Evolutionary conservation across 2,113 vertebrate genomes (phyloP), one percentile per base, ranked within the genome.

Genomic region (Pseudorhombus dupliciocellatus): DNA sequence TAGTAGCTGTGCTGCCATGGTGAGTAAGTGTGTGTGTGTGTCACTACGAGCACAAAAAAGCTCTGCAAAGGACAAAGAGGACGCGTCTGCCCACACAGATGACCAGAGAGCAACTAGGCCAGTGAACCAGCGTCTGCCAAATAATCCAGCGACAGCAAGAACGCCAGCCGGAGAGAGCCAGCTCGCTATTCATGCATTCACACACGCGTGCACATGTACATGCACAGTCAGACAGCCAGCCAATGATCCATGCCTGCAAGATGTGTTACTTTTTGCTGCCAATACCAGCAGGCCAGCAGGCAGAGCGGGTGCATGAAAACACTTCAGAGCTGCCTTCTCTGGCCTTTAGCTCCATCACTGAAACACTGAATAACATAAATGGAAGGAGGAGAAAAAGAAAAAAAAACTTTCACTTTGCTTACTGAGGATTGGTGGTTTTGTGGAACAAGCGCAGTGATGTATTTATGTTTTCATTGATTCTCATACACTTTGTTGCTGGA

Each of bases 241-340:
- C 81, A 80, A 79, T 15, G 31, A 78, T 69, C 75, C 72, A 80
- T 84, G 86, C 74, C 71, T 79, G 66, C 74, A 82, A 70, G 79
- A 87, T 87, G 77, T 81, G 87, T 85, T 79, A 83, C 53, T 87
- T 84, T 85, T 69, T 71, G 63, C 72, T 89, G 87, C 84, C 88
- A 92, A 88, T 63, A 90, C 77, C 81, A 87, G 79, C 82, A 60
- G 75, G 73, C 75, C 54, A 57, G 81, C 53, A 70, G 81, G 77
- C 77, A 75, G 64, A 61, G 18, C 21, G 25, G 51, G 70, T 54
- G 68, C 72, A 75, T 22, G 26, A 65, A 69, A 70, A 82, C 59
- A 67, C 66, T 77, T 80, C 81, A 71, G 75, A 75, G 70, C 52
- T 67, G 65, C 67, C 48, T 73, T 70, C 68, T 73, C 66, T 75